These are phyloP conservation scores for Chaenocephalus aceratus DNA, from an alignment of 2,113 vertebrate species.

Conservation along the genomic window DNA sequence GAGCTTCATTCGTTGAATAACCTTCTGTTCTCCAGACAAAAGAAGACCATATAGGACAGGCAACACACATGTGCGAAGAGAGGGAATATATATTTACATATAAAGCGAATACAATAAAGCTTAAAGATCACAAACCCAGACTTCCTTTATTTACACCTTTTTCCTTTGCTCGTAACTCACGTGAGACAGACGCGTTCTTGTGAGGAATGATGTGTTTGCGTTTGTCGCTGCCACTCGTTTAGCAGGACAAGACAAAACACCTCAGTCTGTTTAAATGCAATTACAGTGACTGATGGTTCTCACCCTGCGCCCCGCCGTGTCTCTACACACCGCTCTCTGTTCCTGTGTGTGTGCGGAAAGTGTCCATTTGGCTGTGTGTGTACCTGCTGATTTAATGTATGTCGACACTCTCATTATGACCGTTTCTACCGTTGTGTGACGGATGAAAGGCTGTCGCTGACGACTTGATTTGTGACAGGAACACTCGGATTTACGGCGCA, in stretches of 20 bases:
- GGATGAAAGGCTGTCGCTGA: neutral
- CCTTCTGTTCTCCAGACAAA: neutral
- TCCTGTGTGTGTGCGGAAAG: neutral
- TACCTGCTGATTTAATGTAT: constrained; percentile 2
- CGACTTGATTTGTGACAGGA: constrained; percentile 17
- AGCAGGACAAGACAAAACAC: constrained; percentile 44
- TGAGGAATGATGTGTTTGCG: constrained; percentile 51
- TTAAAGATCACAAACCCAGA: neutral
- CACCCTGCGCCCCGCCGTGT: neutral
- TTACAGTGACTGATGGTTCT: constrained; percentile 54
- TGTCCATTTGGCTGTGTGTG: neutral
- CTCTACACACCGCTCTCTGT: neutral
- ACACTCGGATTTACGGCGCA: neutral
- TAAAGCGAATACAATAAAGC: neutral
- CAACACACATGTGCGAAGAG: neutral
- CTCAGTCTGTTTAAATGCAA: constrained; percentile 54
- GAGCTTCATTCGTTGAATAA: neutral
- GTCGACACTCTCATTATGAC: neutral
- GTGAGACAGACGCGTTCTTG: neutral
- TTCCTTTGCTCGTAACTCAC: neutral
- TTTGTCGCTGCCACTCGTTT: constrained; percentile 32
- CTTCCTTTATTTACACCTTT: neutral
- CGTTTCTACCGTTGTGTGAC: neutral
- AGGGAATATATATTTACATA: neutral
- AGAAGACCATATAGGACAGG: too few species aligned